Base-by-base conservation (phyloP, 2,113 vertebrate genomes). In the Eonycteris spelaea region DNA sequence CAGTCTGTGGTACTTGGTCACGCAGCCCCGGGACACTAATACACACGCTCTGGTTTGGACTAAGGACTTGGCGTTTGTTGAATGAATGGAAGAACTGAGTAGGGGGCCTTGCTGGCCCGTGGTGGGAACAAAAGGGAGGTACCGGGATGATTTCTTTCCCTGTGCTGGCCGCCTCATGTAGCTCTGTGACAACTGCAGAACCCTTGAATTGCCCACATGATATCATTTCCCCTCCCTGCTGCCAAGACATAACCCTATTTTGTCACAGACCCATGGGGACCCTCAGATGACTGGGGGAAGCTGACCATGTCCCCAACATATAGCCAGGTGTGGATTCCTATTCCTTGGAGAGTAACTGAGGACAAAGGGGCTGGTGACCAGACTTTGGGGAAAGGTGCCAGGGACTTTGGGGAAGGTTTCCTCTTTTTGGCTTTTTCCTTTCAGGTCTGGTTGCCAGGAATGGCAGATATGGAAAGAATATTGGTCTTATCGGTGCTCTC, bases 401-500 rank as follows among this genome's bases (percentile, higher is more conserved):
- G 18, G 26, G 57, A 18, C 4, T 33, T 7, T 15, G 3, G 10
- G 35, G 19, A 45, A n/a, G 28, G 5, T 10, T 24, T 26, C 21
- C 30, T 30, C 9, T 28, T 35, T 55, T 53, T 28, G 21, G 65
- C 9, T 40, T 74, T 67, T 59, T 24, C 53, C 40, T 43, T 12
- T 68, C 7, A 8, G 57, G 18, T 24, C 59, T 61, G 43, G 35
- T 35, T 38, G 95, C 33, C 38, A 2, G 18, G 33, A n/a, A 28
- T 7, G 70, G 40, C 38, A 11, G 19, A 21, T 21, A 7, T 1
- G 30, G 30, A 26, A 35, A 67, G 59, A 43, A 38, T 24, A 10
- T 4, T 6, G 0, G 5, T 30, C 55, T 21, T 2, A 0, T 5
- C 3, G 28, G 21, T 6, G 26, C 5, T 8, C 7, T 73, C 51